Base-by-base conservation (phyloP, 92 coral and sea anemone genomes). In the Phenganax marumi region DNA sequence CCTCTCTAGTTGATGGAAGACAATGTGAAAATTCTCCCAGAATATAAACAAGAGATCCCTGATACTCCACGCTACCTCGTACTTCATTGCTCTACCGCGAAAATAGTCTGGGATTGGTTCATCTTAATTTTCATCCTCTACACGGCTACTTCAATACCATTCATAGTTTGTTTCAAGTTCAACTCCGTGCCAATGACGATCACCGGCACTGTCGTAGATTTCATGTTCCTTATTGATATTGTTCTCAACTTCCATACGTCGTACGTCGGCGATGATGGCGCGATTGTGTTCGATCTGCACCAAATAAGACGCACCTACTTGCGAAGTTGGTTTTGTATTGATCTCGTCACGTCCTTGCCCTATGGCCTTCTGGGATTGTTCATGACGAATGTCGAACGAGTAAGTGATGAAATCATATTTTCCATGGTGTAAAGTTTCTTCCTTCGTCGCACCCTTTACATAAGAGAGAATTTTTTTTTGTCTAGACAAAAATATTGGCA, bases 41-140 rank as follows among this genome's bases (percentile, higher is more conserved):
- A 91, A 18, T 96, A 96, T 88, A 92, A 92, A 55, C 97, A 92
- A 70, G 97, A 92, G 18, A 91, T 96, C 8, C 99, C 99, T 0
- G 91, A 90, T 8, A 96, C 96, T 2, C 99, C 99, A 6, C 85
- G 93, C 0, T 54, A 91, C 60, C 88, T 96, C 18, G 89, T 96
- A 33, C 96, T 96, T 0, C 99, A 96, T 76, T 96, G 93, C 88
- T 89, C 91, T 13, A 55, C 93, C 5, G 87, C 91, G 78, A 96
- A 96, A 76, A 86, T 93, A 1, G 69, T 93, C 0, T 96, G 99
- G 99, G 99, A 96, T 79, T 96, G 99, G 99, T 43, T 92, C 12
- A 96, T 96, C 17, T 54, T 96, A 7, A 89, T 91, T 55, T 88
- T 96, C 51, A 96, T 97, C 0, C 90, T 96, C 39, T 96, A 96